These are phyloP conservation scores for Ommatoiulus sabulosus DNA, from an alignment of 2,888 invertebrate species.

Conservation along the genomic window DNA sequence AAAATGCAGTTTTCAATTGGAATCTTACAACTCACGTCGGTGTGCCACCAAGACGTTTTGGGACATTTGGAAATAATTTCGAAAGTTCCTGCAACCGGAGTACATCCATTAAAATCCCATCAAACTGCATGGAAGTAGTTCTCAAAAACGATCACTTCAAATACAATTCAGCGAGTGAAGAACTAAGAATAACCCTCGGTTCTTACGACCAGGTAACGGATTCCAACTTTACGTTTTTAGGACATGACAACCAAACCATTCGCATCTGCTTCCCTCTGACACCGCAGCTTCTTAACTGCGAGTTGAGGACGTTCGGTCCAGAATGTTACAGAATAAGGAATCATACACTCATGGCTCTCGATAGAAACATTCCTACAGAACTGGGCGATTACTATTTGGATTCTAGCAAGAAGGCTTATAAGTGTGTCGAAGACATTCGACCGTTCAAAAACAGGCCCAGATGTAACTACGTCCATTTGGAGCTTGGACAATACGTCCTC, in stretches of 20 bases:
- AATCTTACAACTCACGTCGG: background rate
- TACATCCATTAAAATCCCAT: background rate
- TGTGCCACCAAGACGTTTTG: background rate
- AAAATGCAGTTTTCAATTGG: background rate
- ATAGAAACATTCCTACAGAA: background rate
- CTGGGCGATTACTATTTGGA: slow-evolving; percentile 45
- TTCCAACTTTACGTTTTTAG: background rate
- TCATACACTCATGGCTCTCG: background rate
- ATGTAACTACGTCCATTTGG: background rate
- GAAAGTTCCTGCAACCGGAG: background rate
- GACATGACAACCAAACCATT: background rate
- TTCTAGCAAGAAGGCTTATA: background rate
- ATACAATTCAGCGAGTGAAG: background rate
- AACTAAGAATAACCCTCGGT: background rate
- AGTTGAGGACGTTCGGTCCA: background rate
- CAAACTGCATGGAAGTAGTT: background rate
- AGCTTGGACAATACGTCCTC: background rate
- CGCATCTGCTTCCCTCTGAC: slow-evolving; percentile 48
- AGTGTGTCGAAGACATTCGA: background rate
- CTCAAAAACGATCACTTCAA: background rate
- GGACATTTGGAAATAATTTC: background rate
- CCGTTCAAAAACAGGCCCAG: background rate
- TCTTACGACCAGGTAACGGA: background rate
- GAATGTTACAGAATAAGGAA: background rate
- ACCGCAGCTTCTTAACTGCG: slow-evolving; percentile 52